Conservation (phyloP, 2,113 vertebrate species). For the Columbina picui region DNA sequence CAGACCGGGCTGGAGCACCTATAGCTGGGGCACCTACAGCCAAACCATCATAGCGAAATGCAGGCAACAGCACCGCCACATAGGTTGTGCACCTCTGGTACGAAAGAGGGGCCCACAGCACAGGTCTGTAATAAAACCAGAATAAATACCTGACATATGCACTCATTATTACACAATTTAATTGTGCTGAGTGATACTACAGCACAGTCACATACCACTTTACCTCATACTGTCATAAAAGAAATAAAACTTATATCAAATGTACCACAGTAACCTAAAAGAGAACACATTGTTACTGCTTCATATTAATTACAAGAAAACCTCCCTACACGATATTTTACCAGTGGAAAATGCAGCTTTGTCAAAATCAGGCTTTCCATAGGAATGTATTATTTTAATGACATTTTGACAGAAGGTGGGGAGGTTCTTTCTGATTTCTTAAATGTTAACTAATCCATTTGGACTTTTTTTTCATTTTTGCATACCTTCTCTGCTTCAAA, state of each 20-base stretch:
- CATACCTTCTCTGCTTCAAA: not conserved
- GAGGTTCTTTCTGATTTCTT: not conserved
- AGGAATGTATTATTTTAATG: not conserved
- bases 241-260: not conserved
- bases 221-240: not conserved
- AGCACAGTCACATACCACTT: not conserved
- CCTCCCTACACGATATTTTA: not conserved
- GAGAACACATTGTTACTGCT: not conserved
- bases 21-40: not conserved
- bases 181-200: not conserved
- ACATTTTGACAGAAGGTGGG: not conserved
- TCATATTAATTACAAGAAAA: not conserved
- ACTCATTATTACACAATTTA: not conserved
- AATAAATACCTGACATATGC: not conserved
- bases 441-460: not conserved
- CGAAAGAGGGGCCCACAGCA: fast-evolving
- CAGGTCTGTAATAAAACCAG: not conserved
- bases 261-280: not conserved
- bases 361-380: not conserved
- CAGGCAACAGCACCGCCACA: fast-evolving
- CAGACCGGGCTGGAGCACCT: not conserved
- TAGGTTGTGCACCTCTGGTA: not conserved
- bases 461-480: not conserved
- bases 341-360: not conserved
- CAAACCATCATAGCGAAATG: fast-evolving